Percentiles rank a stretch among this genome's conserved stretches.
These are phyloP conservation scores for Nomada goodeniana DNA, from an alignment of 2,888 invertebrate species.

Conservation along the genomic window DNA sequence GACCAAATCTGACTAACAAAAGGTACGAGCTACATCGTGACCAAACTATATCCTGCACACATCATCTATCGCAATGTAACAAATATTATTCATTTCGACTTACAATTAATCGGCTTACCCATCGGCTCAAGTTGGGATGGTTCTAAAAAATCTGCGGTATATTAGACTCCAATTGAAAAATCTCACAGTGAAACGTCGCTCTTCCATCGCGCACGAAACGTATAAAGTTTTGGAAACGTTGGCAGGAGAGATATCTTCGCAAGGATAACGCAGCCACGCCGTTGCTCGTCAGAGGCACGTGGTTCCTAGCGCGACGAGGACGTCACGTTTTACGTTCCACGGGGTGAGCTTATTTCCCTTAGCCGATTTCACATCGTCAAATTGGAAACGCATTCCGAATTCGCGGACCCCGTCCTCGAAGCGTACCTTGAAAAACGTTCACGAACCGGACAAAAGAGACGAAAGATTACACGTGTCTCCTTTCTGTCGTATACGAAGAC, in stretches of 20 bases:
- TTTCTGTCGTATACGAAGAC: slow-evolving; percentile 8
- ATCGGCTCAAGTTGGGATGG: background rate
- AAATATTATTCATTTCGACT: background rate
- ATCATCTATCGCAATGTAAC: background rate
- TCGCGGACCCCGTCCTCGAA: background rate
- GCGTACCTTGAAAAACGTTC: slow-evolving; percentile 28
- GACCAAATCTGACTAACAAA: too few species aligned
- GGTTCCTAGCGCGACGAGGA: background rate
- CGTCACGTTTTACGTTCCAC: slow-evolving; percentile 34
- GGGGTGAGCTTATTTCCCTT: slow-evolving; percentile 36
- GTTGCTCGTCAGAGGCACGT: background rate
- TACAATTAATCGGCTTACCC: background rate
- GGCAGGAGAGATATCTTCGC: background rate
- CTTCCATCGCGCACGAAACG: background rate
- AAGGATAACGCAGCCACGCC: background rate
- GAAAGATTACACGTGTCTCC: slow-evolving; percentile 50
- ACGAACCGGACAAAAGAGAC: slow-evolving; percentile 26
- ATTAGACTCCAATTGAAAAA: background rate
- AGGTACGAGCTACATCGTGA: too few species aligned
- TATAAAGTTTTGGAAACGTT: background rate
- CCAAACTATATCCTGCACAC: too few species aligned
- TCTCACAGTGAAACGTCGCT: background rate
- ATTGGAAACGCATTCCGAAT: slow-evolving; percentile 55
- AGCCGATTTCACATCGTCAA: slow-evolving; percentile 43
- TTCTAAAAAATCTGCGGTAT: background rate